Evolutionary conservation across 2,888 invertebrate genomes (phyloP), one percentile per base, ranked within the genome.

Genomic region (Mythimna impura): DNA sequence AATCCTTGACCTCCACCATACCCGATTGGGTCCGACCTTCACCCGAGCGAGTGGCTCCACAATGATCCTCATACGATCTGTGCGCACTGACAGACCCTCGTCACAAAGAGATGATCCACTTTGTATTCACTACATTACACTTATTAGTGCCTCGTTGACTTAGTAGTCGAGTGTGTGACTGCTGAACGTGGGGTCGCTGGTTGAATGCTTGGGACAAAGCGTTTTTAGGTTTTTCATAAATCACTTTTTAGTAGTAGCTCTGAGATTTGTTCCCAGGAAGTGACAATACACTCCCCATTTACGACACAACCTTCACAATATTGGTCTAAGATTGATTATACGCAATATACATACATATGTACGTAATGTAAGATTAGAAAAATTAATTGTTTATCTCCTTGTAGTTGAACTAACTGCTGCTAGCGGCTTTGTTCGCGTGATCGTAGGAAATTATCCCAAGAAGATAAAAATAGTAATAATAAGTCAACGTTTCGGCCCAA

Each of bases 81-180:
- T 3, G 25, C 58, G 12, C 50, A 20, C 43, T 25, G 34, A 43
- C 69, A 43, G 43, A 80, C 80, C 80, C 80, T 78, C 72, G 82
- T 82, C 82, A 82, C 62, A 17, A 14, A 34, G 36, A 57, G 47
- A 57, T 71, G 54, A 71, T 62, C 69, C 36, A 22, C 58, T 73
- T 82, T 66, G 36, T 78, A 82, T 69, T 69, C 80, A 78, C 52
- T 73, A 82, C 78, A 82, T 80, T 80, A 73, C 64, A 30, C 64
- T 61, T 66, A 77, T 64, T 40, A 71, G 25, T 50, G 20, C 25
- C 5, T 17, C 50, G 25, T 10, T 30, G 22, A 71, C 36, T 0
- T 17, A 36, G 50, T 2, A 47, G n/a, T 36, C 4, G 47, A 7
- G 20, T 25, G 50, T 0, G 12, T 3, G 30, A n/a, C 30, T 50